Evolutionary conservation across 2,113 vertebrate genomes (phyloP), one percentile per base, ranked within the genome.

Genomic region (Zosterops lateralis): DNA sequence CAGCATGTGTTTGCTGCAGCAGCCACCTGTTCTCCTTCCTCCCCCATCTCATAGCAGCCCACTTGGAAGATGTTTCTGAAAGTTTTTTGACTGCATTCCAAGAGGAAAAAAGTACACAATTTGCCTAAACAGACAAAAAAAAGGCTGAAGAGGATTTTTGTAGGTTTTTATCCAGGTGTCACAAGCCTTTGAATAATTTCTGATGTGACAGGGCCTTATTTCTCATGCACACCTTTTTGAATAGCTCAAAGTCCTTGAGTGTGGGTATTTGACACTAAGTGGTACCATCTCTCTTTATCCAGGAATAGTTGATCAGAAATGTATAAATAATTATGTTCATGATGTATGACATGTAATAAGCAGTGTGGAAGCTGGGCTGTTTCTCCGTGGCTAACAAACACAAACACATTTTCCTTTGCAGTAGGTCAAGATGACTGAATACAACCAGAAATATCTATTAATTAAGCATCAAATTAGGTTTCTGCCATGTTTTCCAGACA

Each of bases 311-410:
- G 31, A 71, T 28, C 26, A 58, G 48, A 84, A 75, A 38, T 42
- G 7, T n/a, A 34, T 22, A 51, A 78, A 20, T 64, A 65, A 58
- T 71, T 73, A 7, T 47, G 38, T 22, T 75, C 53, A 58, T 1
- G 0, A 67, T 38, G 19, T 0, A 1, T 0, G 1, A 81, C 40
- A 12, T 40, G 2, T 36, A 57, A 17, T 29, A 31, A 57, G 22
- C 10, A 31, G 8, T 40, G 56, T 44, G 44, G 3, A 81, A 50
- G 17, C 22, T 51, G 14, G 19, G 8, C 15, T 64, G 9, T 62
- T 84, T 84, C 57, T 67, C 53, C 2, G 0, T 74, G 29, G 26
- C 26, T 74, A 67, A 62, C 18, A 93, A 89, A 80, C 14, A 73
- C 74, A 84, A 45, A 3, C 2, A 6, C 15, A 26, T 53, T 81